Percentiles rank a stretch among this genome's conserved stretches.
These are phyloP conservation scores for Lycocorax pyrrhopterus DNA, from an alignment of 2,113 vertebrate genomes.

Conservation along the genomic window DNA sequence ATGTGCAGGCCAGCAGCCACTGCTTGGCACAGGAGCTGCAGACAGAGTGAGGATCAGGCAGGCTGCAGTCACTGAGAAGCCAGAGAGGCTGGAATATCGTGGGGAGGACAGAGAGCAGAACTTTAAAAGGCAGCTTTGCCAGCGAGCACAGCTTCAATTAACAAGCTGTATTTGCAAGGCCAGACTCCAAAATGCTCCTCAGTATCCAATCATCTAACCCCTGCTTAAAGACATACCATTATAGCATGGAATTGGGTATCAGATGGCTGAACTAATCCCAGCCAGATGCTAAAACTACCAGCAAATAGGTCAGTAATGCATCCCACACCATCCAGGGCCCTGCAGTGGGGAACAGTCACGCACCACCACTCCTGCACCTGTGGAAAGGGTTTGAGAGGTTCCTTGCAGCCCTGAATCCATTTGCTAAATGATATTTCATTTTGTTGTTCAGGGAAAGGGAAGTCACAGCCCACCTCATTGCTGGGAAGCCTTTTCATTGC, in stretches of 20 bases:
- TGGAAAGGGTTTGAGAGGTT: neutral
- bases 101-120: neutral
- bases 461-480: neutral
- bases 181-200: neutral
- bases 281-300: neutral
- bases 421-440: neutral
- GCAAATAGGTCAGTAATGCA: neutral
- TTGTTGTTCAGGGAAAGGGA: neutral
- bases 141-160: neutral
- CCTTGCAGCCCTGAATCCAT: neutral
- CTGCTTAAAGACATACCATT: neutral
- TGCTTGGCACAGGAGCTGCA: neutral
- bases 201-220: neutral
- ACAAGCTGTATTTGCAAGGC: neutral
- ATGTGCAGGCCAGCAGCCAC: neutral
- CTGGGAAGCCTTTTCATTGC: neutral
- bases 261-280: neutral
- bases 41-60: neutral
- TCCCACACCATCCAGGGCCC: neutral
- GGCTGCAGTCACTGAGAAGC: neutral
- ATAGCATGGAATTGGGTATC: neutral
- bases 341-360: neutral
- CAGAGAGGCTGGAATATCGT: neutral
- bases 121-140: neutral
- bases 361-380: neutral